Conservation (phyloP, 2,113 vertebrate genomes). For the Trogon melanurus region DNA sequence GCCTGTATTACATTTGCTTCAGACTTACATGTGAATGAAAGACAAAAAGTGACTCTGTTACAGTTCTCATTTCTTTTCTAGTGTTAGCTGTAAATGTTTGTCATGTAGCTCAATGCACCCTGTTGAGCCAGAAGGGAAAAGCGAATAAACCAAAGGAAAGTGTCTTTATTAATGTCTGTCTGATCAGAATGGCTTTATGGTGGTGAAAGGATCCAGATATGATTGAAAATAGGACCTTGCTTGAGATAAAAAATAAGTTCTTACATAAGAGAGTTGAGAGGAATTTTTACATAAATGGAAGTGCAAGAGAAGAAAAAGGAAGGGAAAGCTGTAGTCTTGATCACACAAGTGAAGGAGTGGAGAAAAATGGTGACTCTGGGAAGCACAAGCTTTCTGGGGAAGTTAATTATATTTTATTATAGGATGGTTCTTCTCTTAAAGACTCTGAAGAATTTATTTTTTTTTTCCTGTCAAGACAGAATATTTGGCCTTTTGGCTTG, state of each 20-base stretch:
- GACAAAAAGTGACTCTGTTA: background rate
- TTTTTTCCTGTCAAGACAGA: background rate
- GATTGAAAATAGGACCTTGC: conserved; percentile 1
- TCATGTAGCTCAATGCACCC: background rate
- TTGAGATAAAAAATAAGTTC: background rate
- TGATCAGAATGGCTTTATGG: background rate
- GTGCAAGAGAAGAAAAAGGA: background rate
- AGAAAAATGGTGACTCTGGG: background rate
- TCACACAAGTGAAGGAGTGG: background rate
- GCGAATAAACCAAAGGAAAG: conserved; percentile 16
- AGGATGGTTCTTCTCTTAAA: background rate
- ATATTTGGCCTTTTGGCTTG: background rate
- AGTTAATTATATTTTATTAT: background rate
- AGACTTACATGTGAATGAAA: background rate
- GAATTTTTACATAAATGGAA: conserved; percentile 1
- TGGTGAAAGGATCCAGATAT: background rate
- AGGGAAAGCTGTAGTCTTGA: background rate
- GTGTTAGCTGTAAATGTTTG: conserved; percentile 34
- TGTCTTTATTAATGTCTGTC: conserved; percentile 14
- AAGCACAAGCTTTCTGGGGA: background rate
- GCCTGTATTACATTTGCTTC: background rate
- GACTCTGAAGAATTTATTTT: background rate
- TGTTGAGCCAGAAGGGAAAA: background rate
- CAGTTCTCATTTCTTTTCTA: conserved; percentile 24
- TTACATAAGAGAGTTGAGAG: background rate